A percentile compares a stretch with the other conserved stretches of the same genome.
These are phyloP conservation scores for Tricholauxania praeusta DNA, from an alignment of 2,888 invertebrate species.

Conservation along the genomic window DNA sequence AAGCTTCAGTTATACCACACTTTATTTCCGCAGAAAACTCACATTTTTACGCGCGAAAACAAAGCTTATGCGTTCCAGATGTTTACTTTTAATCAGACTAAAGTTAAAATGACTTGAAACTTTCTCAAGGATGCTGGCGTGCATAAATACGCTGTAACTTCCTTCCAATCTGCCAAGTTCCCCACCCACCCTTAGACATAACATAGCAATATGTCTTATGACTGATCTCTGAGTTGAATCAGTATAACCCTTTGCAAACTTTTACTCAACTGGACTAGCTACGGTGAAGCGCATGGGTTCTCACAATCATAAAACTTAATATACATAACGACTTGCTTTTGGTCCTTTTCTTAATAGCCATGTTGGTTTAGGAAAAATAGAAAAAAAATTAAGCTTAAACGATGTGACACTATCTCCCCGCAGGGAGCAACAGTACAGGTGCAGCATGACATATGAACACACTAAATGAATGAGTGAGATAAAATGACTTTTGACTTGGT, in stretches of 20 bases:
- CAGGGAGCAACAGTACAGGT: not conserved
- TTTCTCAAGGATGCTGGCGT: not conserved
- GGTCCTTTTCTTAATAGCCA: not conserved
- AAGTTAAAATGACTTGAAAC: slow-evolving; percentile 17
- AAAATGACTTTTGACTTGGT: slow-evolving; percentile 6
- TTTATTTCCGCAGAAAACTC: no score
- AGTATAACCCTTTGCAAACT: no score
- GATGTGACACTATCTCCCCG: slow-evolving; percentile 4
- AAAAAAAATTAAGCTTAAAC: not conserved
- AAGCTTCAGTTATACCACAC: no score
- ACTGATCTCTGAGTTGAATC: no score
- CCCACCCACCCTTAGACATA: no score
- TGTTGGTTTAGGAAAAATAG: not conserved
- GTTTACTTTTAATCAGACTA: slow-evolving; percentile 31
- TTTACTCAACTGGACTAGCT: no score
- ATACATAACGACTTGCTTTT: not conserved
- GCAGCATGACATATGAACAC: not conserved
- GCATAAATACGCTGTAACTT: no score
- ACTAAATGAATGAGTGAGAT: not conserved
- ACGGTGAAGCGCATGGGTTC: no score
- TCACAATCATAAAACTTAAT: no score
- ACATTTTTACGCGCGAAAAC: no score
- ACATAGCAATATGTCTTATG: no score
- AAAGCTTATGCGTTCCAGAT: slow-evolving; percentile 16
- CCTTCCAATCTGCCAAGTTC: no score